phyloP scores from a whole-genome alignment of 2,888 invertebrate genomes.

The Drosophila gaucha region DNA sequence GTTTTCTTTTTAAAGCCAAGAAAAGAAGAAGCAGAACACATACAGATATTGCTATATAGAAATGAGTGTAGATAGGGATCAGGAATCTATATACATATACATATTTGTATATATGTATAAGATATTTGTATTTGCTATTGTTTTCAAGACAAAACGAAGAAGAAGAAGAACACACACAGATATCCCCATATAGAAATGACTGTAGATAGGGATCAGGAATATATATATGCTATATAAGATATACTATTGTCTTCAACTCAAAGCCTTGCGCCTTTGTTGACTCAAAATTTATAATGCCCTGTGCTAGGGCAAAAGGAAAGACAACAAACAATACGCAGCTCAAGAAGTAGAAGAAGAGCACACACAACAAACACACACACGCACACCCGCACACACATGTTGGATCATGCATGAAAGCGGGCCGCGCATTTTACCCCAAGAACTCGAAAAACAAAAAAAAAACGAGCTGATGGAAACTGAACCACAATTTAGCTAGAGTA shows the following conservation, averaged over 20 bases:
- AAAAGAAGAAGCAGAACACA: background rate
- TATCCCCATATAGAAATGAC: background rate
- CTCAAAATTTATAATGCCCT: constrained; percentile 1
- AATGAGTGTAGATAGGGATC: no score
- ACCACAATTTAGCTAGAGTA: constrained; percentile 4
- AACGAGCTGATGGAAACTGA: constrained; percentile 31
- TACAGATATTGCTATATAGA: no score
- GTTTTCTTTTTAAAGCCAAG: background rate
- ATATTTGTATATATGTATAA: no score
- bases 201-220: background rate
- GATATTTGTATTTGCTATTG: background rate
- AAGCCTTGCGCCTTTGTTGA: constrained; percentile 2
- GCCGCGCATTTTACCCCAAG: constrained; percentile 47
- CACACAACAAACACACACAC: constrained; percentile 14
- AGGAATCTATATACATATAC: no score
- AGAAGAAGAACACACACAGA: background rate
- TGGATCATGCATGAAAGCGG: constrained; percentile 74
- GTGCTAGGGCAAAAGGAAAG: constrained; percentile 8
- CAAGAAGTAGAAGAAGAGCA: constrained; percentile 16
- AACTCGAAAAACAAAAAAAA: constrained; percentile 16
- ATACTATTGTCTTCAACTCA: background rate
- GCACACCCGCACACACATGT: constrained; percentile 67
- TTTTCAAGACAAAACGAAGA: background rate
- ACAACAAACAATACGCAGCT: constrained; percentile 13
- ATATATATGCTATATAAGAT: background rate